Evolutionary conservation across 2,797 vertebrate genomes (phyloP), one percentile per base, ranked within the genome.

Genomic region (Spinibarbus caldwelli): DNA sequence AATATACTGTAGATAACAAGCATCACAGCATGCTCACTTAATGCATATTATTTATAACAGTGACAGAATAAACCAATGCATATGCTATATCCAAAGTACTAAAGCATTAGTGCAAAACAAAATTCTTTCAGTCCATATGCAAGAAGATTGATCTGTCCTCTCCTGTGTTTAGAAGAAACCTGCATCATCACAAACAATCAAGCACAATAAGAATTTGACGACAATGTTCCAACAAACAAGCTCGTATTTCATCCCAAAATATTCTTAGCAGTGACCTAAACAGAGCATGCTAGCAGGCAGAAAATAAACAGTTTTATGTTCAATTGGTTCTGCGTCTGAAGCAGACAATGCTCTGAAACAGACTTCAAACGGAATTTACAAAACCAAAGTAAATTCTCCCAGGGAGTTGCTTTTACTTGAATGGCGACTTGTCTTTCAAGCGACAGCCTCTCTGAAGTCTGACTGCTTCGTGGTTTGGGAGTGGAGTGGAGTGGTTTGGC

Each of bases 361-460:
- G 31, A 88, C 75, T 64, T 84, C 70, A 75, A 80, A 88, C 5
- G 0, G 54, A 78, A 36, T 47, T 14, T 8, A 23, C 76, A 9
- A 71, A 86, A 45, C 38, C 80, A 64, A 52, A 80, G 31, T 47
- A 54, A 84, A 31, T 82, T 85, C 86, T 86, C 36, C 36, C 23
- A 19, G n/a, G 34, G 34, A 38, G 49, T 64, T 80, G 62, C 85
- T 76, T 81, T 82, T 26, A 80, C 26, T 82, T 79, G 29, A 41
- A 47, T 52, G 43, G 38, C 67, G 49, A 82, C 64, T 38, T 52
- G 72, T 66, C 49, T 84, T 59, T 82, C 66, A 76, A 78, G 73
- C 45, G 38, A 77, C 75, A 85, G 73, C 3, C 17, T 26, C 41
- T 82, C 31, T 17, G 59, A 67, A 73, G 12, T 29, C 31, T 29